Percentiles rank a stretch among this genome's conserved stretches.
Evolutionary conservation across 2,888 invertebrate genomes (phyloP).

Genomic region (Geophilus truncorum): DNA sequence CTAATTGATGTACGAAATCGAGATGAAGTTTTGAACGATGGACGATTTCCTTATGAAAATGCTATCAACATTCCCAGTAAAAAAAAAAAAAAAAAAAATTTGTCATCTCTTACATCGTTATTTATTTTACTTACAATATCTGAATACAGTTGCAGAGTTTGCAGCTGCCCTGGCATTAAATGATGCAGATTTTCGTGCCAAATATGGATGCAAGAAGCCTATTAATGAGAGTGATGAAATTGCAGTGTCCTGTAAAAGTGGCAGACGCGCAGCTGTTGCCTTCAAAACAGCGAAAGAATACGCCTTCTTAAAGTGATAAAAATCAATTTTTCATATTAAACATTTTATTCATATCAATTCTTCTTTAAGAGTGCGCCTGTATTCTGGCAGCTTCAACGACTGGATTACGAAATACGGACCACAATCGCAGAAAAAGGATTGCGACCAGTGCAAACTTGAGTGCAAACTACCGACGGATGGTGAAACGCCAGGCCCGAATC

Average conservation of each 20-base stretch:
- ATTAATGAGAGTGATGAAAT: neutral
- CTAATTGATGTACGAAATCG: neutral
- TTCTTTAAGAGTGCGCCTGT: neutral
- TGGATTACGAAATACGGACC: neutral
- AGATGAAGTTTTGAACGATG: neutral
- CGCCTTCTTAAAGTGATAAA: neutral
- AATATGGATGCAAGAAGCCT: neutral
- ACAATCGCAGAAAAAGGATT: neutral
- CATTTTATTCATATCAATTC: neutral
- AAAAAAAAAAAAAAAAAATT: neutral
- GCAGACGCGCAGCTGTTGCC: neutral
- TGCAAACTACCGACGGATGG: neutral
- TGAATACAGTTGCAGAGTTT: neutral
- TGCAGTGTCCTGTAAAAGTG: neutral
- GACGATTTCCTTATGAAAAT: neutral
- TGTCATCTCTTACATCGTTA: no score
- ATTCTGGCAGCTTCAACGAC: neutral
- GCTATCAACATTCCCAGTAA: neutral
- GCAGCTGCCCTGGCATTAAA: neutral
- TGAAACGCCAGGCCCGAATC: neutral
- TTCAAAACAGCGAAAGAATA: neutral
- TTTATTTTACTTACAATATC: neutral
- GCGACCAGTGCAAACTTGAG: neutral
- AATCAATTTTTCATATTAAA: neutral
- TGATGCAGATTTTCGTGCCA: neutral